phyloP scores from a whole-genome alignment of 2,797 vertebrate genomes.

The Tolypeutes matacus region DNA sequence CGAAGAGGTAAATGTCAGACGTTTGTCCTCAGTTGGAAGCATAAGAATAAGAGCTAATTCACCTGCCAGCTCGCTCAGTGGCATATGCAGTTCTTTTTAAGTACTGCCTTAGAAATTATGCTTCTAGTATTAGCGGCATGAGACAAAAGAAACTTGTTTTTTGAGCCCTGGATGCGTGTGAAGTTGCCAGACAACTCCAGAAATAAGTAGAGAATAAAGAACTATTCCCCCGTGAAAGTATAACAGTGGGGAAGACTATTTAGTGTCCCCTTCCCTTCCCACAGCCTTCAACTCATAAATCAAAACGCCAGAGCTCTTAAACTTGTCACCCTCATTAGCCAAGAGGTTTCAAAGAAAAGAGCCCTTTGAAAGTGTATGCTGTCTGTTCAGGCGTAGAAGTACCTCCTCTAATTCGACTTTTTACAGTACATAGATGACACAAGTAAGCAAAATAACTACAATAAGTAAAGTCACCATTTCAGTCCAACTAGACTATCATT shows the following conservation, averaged over 20 bases:
- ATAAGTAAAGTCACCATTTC: not conserved
- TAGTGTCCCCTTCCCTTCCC: not conserved
- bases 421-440: fast-evolving
- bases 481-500: fast-evolving
- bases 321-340: not conserved
- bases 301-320: not conserved
- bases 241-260: fast-evolving
- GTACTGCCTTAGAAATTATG: not conserved
- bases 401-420: fast-evolving
- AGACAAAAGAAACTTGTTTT: not conserved
- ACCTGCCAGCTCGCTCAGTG: not conserved
- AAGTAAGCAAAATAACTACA: fast-evolving
- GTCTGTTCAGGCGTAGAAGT: fast-evolving
- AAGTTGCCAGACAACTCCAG: not conserved
- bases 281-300: not conserved
- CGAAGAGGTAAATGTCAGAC: not conserved
- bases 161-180: not conserved
- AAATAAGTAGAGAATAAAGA: too few species aligned
- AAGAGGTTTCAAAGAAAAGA: fast-evolving
- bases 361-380: fast-evolving
- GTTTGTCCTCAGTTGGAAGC: not conserved
- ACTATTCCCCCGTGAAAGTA: fast-evolving
- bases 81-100: not conserved
- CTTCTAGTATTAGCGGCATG: fast-evolving
- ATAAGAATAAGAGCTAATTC: not conserved